These are phyloP conservation scores for Bruchidius siliquastri DNA, from an alignment of 2,888 invertebrate species.

Conservation along the genomic window DNA sequence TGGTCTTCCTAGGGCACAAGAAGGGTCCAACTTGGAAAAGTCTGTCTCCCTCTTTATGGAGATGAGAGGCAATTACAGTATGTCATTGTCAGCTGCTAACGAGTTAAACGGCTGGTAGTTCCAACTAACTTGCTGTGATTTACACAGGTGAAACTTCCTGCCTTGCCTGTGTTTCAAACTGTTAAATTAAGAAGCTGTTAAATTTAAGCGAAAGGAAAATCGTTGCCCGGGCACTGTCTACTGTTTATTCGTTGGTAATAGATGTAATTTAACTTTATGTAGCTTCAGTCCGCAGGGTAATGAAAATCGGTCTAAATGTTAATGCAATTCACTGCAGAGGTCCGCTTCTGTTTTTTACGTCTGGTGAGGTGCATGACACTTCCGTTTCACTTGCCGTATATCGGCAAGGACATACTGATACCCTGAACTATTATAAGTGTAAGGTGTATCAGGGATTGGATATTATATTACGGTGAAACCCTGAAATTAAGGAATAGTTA, in stretches of 20 bases:
- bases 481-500: no score
- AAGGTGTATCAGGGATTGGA: no score
- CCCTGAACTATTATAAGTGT: neutral
- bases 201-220: neutral
- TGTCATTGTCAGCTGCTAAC: conserved; percentile 33
- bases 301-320: neutral
- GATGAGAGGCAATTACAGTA: conserved; percentile 31
- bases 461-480: no score
- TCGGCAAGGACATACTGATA: neutral
- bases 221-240: neutral
- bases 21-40: conserved; percentile 2
- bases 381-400: neutral
- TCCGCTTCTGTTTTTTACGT: neutral
- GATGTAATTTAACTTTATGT: neutral
- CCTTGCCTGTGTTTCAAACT: conserved; percentile 10
- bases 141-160: conserved; percentile 20
- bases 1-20: conserved; percentile 5
- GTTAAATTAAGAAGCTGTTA: conserved; percentile 17
- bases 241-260: neutral
- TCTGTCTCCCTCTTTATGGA: conserved; percentile 16
- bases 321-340: neutral
- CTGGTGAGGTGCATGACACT: neutral
- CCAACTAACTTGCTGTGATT: conserved; percentile 22
- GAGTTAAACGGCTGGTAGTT: conserved; percentile 22
- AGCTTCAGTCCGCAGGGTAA: neutral